Conservation (phyloP, 2,888 invertebrate genomes). For the Eutolmus rufibarbis region DNA sequence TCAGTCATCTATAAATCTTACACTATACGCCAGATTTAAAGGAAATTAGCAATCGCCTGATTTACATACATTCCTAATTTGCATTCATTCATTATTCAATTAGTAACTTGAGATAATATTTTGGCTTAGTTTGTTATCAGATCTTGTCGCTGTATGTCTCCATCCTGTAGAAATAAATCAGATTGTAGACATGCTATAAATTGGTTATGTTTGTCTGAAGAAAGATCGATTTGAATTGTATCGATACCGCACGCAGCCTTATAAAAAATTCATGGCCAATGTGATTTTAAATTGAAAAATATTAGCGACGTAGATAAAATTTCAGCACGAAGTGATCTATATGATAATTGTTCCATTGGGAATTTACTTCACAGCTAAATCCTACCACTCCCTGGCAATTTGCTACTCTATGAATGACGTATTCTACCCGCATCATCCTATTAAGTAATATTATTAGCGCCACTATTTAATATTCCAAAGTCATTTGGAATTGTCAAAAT, state of each 20-base stretch:
- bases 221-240: background rate
- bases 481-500: background rate
- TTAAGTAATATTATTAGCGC: background rate
- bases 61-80: background rate
- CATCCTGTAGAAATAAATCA: background rate
- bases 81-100: background rate
- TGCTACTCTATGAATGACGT: background rate
- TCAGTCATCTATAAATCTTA: background rate
- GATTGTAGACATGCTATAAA: background rate
- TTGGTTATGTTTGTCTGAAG: background rate
- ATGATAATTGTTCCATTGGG: background rate
- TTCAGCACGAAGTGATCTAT: background rate
- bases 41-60: background rate
- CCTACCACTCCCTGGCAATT: background rate
- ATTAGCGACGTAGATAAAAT: background rate
- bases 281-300: background rate
- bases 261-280: background rate
- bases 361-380: background rate
- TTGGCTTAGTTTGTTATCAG: background rate
- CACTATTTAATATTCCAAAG: background rate
- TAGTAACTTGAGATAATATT: background rate
- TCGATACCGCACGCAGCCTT: background rate
- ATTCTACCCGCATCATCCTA: background rate
- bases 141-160: background rate
- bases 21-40: background rate